Evolutionary conservation across 1,140 invertebrate species (phyloP).

Genomic region (Drosophila varians): DNA sequence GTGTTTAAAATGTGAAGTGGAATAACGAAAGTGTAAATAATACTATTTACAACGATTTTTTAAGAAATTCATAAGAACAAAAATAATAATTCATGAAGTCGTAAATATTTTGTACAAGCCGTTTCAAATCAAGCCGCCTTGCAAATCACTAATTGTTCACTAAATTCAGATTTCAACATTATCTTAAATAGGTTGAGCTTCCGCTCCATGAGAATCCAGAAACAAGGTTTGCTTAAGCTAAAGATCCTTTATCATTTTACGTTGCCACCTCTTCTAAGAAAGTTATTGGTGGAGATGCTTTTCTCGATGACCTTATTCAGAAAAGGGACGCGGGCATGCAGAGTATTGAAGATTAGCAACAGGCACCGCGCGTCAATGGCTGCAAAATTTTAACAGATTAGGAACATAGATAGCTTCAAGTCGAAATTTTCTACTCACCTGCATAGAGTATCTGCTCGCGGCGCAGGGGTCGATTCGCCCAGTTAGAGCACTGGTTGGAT

Average conservation of each 20-base stretch:
- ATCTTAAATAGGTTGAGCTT: slow-evolving; percentile 30
- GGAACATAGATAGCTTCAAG: not conserved
- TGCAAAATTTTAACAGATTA: slow-evolving; percentile 53
- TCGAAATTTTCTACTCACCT: slow-evolving; percentile 81
- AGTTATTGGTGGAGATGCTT: slow-evolving; percentile 78
- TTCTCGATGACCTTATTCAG: slow-evolving; percentile 85
- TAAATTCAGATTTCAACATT: slow-evolving; percentile 77
- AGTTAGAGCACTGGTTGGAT: slow-evolving; percentile 93
- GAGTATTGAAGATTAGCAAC: slow-evolving; percentile 88
- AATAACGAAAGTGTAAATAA: slow-evolving; percentile 39
- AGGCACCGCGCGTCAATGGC: slow-evolving; percentile 92
- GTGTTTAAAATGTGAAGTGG: slow-evolving; percentile 9
- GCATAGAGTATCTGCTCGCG: slow-evolving; percentile 91
- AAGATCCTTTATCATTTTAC: slow-evolving; percentile 40
- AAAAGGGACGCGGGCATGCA: slow-evolving; percentile 84
- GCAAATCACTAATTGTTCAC: slow-evolving; percentile 20
- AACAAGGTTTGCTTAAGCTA: not conserved
- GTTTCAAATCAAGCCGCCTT: slow-evolving; percentile 17
- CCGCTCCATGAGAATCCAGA: slow-evolving; percentile 19
- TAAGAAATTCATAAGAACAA: slow-evolving; percentile 1
- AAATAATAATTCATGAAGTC: slow-evolving; percentile 19
- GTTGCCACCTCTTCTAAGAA: slow-evolving; percentile 59
- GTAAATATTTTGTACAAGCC: slow-evolving; percentile 38
- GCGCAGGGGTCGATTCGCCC: slow-evolving; percentile 91
- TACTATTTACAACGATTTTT: slow-evolving; percentile 37